Conservation (phyloP, 2,888 invertebrate species). For the Chalcosyrphus nemorum region DNA sequence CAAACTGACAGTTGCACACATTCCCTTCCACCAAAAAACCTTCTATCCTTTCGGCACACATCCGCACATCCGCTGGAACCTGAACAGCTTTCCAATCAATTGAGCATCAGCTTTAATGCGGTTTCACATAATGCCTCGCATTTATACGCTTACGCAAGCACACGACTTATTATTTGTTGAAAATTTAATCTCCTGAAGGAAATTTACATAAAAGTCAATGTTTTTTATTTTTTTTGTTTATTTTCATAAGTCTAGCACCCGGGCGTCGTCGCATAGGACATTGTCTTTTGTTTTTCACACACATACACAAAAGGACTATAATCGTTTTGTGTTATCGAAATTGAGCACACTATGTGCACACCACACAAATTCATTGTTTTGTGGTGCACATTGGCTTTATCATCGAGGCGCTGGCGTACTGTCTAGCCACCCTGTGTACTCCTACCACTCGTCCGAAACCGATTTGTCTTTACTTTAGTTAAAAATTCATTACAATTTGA, state of each 20-base stretch:
- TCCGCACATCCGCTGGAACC: not conserved
- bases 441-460: not conserved
- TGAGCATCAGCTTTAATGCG: conserved; percentile 12
- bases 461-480: conserved; percentile 1
- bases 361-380: not conserved
- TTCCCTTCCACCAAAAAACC: not conserved
- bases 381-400: not conserved
- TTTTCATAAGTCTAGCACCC: not conserved
- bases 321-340: conserved; percentile 3
- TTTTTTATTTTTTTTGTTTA: not conserved
- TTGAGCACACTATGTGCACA: not conserved
- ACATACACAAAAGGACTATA: not conserved
- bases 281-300: conserved; percentile 1
- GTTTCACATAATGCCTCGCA: not conserved
- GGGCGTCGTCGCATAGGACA: not conserved
- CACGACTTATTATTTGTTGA: not conserved
- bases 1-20: not conserved
- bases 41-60: not conserved
- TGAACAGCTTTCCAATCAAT: conserved; percentile 23
- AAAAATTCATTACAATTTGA: conserved; percentile 24
- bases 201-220: conserved; percentile 25
- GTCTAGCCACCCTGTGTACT: not conserved
- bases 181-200: conserved; percentile 15
- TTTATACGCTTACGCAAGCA: conserved; percentile 1
- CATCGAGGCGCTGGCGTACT: not conserved